Percentiles rank a stretch among this genome's conserved stretches.
These are phyloP conservation scores for Pinna nobilis DNA, from an alignment of 1,140 invertebrate species.

Conservation along the genomic window DNA sequence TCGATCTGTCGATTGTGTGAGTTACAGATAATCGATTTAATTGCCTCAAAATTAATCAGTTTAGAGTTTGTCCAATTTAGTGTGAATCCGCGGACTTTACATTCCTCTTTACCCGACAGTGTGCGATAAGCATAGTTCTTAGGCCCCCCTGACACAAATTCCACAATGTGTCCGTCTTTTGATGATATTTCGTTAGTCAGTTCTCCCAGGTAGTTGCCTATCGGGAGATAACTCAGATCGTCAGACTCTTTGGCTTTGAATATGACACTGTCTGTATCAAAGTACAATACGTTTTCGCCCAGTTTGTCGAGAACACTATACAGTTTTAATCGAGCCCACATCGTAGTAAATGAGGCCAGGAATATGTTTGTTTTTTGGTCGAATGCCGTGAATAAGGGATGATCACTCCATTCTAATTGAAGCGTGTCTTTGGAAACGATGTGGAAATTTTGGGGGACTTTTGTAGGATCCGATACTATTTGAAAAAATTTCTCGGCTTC, in stretches of 20 bases:
- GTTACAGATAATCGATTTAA: conserved; percentile 26
- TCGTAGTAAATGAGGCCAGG: conserved; percentile 71
- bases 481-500: conserved; percentile 50
- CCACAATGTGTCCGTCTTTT: conserved; percentile 18
- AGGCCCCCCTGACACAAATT: conserved; percentile 24
- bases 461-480: conserved; percentile 12
- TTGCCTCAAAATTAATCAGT: conserved; percentile 26
- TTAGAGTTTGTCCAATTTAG: conserved; percentile 16
- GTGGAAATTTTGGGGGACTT: conserved; percentile 23
- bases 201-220: conserved; percentile 28
- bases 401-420: conserved; percentile 22
- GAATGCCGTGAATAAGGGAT: conserved; percentile 9
- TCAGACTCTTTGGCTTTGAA: conserved; percentile 14
- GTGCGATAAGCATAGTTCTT: conserved; percentile 23
- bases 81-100: conserved; percentile 23
- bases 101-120: conserved; percentile 11
- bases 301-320: conserved; percentile 69
- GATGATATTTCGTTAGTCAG: conserved; percentile 20
- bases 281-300: conserved; percentile 20
- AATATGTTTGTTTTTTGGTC: conserved; percentile 65
- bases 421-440: conserved; percentile 21
- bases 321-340: conserved; percentile 72
- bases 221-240: conserved; percentile 10
- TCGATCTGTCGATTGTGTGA: conserved; percentile 2
- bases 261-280: conserved; percentile 24